Conservation (phyloP, 2,797 vertebrate species). For the Manis crassicaudata region DNA sequence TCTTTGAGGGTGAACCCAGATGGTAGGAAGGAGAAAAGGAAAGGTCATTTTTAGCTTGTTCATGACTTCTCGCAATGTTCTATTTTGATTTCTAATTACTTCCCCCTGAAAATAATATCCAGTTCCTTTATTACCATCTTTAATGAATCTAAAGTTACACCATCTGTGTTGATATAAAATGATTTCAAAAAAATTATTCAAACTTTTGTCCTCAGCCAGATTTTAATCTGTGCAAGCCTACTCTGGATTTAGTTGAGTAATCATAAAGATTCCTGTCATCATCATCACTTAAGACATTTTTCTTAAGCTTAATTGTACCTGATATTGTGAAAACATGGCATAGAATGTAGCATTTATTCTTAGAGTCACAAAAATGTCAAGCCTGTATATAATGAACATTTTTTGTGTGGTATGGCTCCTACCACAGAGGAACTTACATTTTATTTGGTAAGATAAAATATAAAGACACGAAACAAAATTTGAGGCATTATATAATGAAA, state of each 20-base stretch:
- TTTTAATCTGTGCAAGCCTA: background rate
- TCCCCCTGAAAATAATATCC: background rate
- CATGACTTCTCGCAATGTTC: background rate
- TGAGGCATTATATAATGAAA: background rate
- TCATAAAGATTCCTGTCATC: background rate
- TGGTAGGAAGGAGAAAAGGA: background rate
- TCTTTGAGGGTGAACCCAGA: background rate
- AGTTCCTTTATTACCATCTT: background rate
- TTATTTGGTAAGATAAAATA: background rate
- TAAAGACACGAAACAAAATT: conserved; percentile 10
- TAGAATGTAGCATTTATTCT: background rate
- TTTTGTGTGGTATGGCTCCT: background rate
- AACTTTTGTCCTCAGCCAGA: background rate
- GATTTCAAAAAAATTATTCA: conserved; percentile 41
- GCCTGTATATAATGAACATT: background rate
- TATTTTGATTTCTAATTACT: conserved; percentile 44
- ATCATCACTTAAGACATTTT: background rate
- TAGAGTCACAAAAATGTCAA: conserved; percentile 21
- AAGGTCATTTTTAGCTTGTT: background rate
- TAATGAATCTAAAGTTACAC: background rate
- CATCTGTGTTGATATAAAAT: background rate
- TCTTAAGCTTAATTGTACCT: conserved; percentile 13
- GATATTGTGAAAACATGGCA: background rate
- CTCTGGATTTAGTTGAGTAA: background rate
- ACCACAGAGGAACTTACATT: background rate